These are phyloP conservation scores for Acheta domesticus DNA, from an alignment of 2,888 invertebrate genomes.

Conservation along the genomic window DNA sequence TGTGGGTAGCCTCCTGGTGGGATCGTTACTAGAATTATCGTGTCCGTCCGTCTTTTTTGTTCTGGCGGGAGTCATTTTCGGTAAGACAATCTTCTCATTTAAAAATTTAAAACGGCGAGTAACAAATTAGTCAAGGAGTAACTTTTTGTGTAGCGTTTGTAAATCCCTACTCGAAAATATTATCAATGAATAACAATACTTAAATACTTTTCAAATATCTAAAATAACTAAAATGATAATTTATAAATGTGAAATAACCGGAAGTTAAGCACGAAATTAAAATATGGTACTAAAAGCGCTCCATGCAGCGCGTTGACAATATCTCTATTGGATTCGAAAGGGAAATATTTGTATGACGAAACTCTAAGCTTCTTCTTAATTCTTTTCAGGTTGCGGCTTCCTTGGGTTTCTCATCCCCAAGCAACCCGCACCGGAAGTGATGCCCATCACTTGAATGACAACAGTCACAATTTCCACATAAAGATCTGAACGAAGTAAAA, in stretches of 20 bases:
- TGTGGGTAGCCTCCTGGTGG: slow-evolving; percentile 31
- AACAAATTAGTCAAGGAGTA: background rate
- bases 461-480: too few species aligned
- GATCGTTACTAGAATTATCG: slow-evolving; percentile 31
- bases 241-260: too few species aligned
- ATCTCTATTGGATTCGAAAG: too few species aligned
- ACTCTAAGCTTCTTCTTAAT: background rate
- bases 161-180: background rate
- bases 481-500: too few species aligned
- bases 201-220: background rate
- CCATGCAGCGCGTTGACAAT: too few species aligned
- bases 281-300: too few species aligned
- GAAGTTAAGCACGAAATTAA: too few species aligned
- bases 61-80: slow-evolving; percentile 41
- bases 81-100: slow-evolving; percentile 41
- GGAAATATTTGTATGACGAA: background rate
- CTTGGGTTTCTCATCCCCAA: slow-evolving; percentile 41
- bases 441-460: background rate
- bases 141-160: background rate
- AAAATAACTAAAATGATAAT: background rate
- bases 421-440: background rate
- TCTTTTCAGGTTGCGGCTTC: slow-evolving; percentile 41
- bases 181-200: background rate
- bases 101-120: background rate
- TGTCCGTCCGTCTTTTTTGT: slow-evolving; percentile 31